Base-by-base conservation (phyloP, 2,113 vertebrate genomes). In the Paedocypris sp. region DNA sequence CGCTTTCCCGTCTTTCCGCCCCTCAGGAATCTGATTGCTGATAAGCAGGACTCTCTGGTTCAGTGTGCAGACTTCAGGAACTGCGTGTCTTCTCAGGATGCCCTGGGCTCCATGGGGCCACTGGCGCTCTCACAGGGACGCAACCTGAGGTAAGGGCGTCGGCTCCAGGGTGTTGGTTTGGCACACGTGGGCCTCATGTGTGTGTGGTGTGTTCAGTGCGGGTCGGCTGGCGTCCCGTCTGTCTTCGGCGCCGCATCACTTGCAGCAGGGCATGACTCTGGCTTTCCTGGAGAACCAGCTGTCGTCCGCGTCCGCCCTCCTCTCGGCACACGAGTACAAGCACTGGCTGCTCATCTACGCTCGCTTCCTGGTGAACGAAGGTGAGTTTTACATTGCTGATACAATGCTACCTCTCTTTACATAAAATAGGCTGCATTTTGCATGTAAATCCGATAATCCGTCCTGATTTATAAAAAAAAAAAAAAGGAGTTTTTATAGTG, bases 271-370 rank as follows among this genome's bases (percentile, higher is more conserved):
- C 70, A 88, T 94, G 60, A 98, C 94, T 0, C 73, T 94, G 70
- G 89, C 93, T 38, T 94, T 94, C 83, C 80, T 98, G 80, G 95
- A 98, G 86, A 93, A 87, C 70, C 95, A 98, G 86, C 86, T 97
- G 45, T 91, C 90, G 1, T 86, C 92, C 0, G 87, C 92, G 1
- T 86, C 93, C 53, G 85, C 79, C 1, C 78, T 98, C 68, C 90
- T 89, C 20, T 98, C 95, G 13, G 86, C 89, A 54, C 85, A 87
- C 0, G 95, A 98, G 75, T 97, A 96, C 67, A 87, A 89, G 59
- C 91, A 97, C 78, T 98, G 93, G 95, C 88, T 98, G 72, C 90
- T 98, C 73, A 90, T 96, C 80, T 98, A 98, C 73, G 87, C 93
- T 47, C 89, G 93, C 46, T 97, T 94, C 82, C 89, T 98, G 1